Conservation (phyloP, 2,797 vertebrate genomes). For the Argentina silus region DNA sequence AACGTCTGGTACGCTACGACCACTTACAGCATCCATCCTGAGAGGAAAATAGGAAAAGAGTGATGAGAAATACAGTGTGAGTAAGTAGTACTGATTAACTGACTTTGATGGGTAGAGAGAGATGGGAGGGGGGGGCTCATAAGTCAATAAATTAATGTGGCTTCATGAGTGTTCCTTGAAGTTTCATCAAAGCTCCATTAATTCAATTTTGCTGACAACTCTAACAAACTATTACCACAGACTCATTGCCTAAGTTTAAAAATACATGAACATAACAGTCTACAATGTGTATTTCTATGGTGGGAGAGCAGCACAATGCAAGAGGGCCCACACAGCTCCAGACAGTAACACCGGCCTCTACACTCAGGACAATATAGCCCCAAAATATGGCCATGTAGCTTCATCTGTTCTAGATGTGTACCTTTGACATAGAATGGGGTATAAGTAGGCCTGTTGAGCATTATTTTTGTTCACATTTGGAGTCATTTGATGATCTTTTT, state of each 20-base stretch:
- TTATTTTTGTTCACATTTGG: too few relatives aligned
- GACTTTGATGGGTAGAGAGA: background rate
- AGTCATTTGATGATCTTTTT: too few relatives aligned
- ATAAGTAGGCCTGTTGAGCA: too few relatives aligned
- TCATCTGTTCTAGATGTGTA: too few relatives aligned
- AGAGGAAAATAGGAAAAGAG: background rate
- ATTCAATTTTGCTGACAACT: too few relatives aligned
- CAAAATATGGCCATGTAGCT: too few relatives aligned
- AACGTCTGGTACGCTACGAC: conserved; percentile 71
- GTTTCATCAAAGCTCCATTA: too few relatives aligned
- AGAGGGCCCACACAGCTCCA: conserved; percentile 24
- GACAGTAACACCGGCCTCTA: conserved; percentile 9
- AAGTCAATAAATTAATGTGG: too few relatives aligned
- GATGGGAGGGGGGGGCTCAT: too few relatives aligned
- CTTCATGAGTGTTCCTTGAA: too few relatives aligned
- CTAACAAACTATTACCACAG: too few relatives aligned
- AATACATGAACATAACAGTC: background rate
- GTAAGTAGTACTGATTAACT: background rate
- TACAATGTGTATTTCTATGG: conserved; percentile 3
- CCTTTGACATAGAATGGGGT: too few relatives aligned
- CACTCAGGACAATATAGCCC: background rate
- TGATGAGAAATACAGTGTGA: background rate
- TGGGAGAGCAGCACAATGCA: conserved; percentile 12
- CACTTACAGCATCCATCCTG: conserved; percentile 82
- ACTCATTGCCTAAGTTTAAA: background rate